These are phyloP conservation scores for Pelmatolapia mariae DNA, from an alignment of 2,113 vertebrate species.

Conservation along the genomic window DNA sequence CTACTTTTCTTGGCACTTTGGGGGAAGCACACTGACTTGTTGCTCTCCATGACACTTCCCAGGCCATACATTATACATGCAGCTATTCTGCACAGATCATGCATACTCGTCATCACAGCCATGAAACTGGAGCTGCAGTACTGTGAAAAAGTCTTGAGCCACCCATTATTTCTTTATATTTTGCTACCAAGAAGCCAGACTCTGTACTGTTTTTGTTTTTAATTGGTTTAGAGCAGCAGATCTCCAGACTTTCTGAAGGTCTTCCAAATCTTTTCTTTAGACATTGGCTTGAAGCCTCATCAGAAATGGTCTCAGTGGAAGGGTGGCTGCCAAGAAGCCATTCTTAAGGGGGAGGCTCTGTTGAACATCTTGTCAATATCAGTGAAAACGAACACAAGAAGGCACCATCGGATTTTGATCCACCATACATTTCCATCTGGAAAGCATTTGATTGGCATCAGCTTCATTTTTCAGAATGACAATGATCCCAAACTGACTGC, in stretches of 20 bases:
- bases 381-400: background rate
- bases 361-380: background rate
- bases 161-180: background rate
- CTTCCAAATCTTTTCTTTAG: background rate
- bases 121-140: background rate
- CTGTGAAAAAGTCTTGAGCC: background rate
- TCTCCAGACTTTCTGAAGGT: background rate
- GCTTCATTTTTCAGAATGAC: background rate
- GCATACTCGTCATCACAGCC: background rate
- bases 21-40: conserved; percentile 30
- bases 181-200: background rate
- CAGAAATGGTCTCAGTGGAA: background rate
- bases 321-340: background rate
- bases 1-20: conserved; percentile 26
- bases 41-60: conserved; percentile 23
- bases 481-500: background rate
- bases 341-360: background rate
- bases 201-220: background rate
- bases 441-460: background rate
- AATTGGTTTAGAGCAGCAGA: background rate
- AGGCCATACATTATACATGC: conserved; percentile 35
- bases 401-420: background rate
- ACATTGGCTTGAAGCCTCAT: background rate
- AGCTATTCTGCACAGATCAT: background rate
- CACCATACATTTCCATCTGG: background rate